Percentiles rank a stretch among this genome's conserved stretches.
Conservation (phyloP, 2,888 invertebrate genomes). For the Eristalis tenax region DNA sequence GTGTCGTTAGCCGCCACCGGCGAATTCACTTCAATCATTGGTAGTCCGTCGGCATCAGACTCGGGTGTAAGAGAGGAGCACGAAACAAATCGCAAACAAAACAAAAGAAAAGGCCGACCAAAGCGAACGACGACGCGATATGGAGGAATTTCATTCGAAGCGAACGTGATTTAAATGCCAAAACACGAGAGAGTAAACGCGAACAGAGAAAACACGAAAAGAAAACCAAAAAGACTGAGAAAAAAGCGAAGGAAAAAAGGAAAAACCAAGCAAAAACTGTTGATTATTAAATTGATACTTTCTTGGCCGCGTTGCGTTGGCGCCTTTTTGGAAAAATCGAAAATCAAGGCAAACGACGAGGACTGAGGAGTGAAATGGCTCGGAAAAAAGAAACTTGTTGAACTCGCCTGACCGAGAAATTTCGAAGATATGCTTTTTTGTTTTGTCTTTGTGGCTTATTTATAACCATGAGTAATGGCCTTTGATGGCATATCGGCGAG, state of each 20-base stretch:
- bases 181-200: background rate
- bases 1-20: background rate
- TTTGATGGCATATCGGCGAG: background rate
- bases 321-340: conserved; percentile 11
- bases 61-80: background rate
- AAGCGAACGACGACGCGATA: background rate
- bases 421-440: conserved; percentile 7
- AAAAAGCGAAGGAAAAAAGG: background rate
- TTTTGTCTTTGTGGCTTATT: conserved; percentile 16
- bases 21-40: conserved; percentile 25
- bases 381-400: conserved; percentile 43
- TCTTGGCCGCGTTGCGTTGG: conserved; percentile 28
- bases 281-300: conserved; percentile 41
- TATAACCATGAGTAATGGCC: conserved; percentile 33
- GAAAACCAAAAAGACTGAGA: background rate
- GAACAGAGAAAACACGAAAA: conserved; percentile 10
- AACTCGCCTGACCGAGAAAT: conserved; percentile 40
- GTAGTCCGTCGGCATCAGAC: conserved; percentile 10
- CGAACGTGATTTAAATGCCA: conserved; percentile 48
- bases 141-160: conserved; percentile 33
- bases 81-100: conserved; percentile 9
- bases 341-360: background rate
- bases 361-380: background rate
- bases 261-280: background rate
- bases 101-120: conserved; percentile 1